Percentiles rank a stretch among this genome's conserved stretches.
Evolutionary conservation across 1,140 invertebrate genomes (phyloP).

Genomic region (Lepidostoma basale): DNA sequence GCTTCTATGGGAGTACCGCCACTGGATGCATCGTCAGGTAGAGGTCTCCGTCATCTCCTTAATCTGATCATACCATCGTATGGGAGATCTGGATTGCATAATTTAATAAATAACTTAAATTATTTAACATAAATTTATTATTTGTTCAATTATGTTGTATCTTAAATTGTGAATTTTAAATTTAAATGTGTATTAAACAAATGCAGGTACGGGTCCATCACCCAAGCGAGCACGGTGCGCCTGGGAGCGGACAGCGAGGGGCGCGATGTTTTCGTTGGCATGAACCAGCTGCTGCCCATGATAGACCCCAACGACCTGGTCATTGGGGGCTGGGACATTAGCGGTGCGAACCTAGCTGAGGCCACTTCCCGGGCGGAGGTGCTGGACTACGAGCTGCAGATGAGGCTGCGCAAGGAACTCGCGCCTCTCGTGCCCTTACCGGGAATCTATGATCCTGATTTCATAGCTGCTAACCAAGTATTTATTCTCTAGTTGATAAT

Average conservation of each 20-base stretch:
- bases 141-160: not conserved
- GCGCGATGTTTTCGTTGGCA: slow-evolving; percentile 79
- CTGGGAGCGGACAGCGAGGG: slow-evolving; percentile 74
- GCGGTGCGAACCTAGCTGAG: slow-evolving; percentile 79
- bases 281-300: slow-evolving; percentile 86
- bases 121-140: not conserved
- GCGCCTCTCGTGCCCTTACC: slow-evolving; percentile 76
- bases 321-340: slow-evolving; percentile 97
- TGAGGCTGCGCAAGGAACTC: slow-evolving; percentile 78
- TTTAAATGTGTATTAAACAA: not conserved
- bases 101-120: not conserved
- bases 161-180: not conserved
- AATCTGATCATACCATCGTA: too few species aligned
- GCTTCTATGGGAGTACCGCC: too few species aligned
- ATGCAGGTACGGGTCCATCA: slow-evolving; percentile 82
- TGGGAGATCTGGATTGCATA: not conserved
- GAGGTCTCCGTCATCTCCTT: too few species aligned
- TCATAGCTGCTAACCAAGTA: slow-evolving; percentile 95
- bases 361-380: slow-evolving; percentile 84
- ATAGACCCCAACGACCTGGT: slow-evolving; percentile 86
- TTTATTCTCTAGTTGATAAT: slow-evolving; percentile 36
- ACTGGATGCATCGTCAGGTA: too few species aligned
- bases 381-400: slow-evolving; percentile 72
- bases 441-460: slow-evolving; percentile 88
- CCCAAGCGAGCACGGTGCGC: slow-evolving; percentile 85